Evolutionary conservation across 2,888 invertebrate genomes (phyloP), one percentile per base, ranked within the genome.

Genomic region (Augochlorella aurata): DNA sequence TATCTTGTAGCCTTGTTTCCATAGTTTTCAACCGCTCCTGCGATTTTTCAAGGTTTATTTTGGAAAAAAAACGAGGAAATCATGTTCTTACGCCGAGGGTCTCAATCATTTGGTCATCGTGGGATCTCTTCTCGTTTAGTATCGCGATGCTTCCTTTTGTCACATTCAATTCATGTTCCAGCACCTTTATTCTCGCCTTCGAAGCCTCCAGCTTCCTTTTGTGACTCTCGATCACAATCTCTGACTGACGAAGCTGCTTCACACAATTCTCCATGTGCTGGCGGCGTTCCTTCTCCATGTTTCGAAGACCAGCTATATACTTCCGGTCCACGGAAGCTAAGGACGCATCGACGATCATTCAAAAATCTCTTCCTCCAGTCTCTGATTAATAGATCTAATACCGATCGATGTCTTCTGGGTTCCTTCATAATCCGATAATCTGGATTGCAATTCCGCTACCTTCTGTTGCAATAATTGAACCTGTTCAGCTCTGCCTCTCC

Each of bases 401-500:
- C 85, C 86, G 12, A 68, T 83, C 8, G 77, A 83, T 49, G 71
- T 71, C 77, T 84, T 87, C 9, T 74, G 71, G 0, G 78, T 80
- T 76, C 82, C 85, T 58, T 90, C 90, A 38, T 85, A 82, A 47
- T 90, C 86, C 84, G 93, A 95, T 18, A 96, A 88, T 90, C 96
- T 97, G 38, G 95, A 95, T 88, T 96, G 96, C 0, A 97, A 91
- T 71, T 97, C 97, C 9, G 92, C 93, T 70, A 97, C 94, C 94
- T 96, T 97, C 74, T 95, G 95, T 90, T 97, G 97, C 69, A 97
- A 93, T 18, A 95, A 93, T 0, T 95, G 92, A 80, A 97, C 97
- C 90, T 97, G 96, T 89, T 97, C 97, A 1, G 97, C 96, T 84
- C 97, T 94, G 0, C 97, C 97, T 85, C 97, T 95, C 97, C 97